These are phyloP conservation scores for Circaetus gallicus DNA, from an alignment of 2,113 vertebrate genomes.

Conservation along the genomic window DNA sequence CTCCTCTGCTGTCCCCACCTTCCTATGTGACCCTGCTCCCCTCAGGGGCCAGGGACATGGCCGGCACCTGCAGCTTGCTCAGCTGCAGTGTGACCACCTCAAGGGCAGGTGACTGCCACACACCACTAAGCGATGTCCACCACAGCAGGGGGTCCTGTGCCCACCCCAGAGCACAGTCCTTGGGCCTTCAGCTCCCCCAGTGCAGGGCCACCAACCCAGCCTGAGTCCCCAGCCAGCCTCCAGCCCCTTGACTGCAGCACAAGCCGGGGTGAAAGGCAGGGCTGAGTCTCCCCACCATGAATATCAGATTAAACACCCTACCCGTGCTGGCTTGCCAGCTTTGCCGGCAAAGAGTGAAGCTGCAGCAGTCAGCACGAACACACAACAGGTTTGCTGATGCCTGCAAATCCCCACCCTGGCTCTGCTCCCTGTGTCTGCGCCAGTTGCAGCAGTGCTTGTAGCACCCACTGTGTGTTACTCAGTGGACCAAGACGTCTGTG, in stretches of 20 bases:
- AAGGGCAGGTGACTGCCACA: not conserved
- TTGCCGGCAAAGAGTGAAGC: not conserved
- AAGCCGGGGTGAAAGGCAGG: not conserved
- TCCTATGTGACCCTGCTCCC: not conserved
- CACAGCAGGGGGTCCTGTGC: not conserved
- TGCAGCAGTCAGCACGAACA: slow-evolving; percentile 7
- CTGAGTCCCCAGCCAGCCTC: not conserved
- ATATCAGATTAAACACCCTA: not conserved
- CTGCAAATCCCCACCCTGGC: not conserved
- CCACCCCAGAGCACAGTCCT: fast-evolving
- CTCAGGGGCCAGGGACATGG: fast-evolving
- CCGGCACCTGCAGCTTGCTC: fast-evolving
- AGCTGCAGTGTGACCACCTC: not conserved
- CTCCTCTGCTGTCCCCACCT: not conserved
- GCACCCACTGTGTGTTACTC: not conserved
- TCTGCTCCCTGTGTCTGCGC: not conserved
- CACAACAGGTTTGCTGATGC: slow-evolving; percentile 30
- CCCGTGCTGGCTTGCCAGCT: not conserved
- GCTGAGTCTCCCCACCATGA: not conserved
- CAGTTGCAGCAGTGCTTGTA: not conserved
- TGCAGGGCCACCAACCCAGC: not conserved
- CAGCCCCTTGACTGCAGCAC: not conserved
- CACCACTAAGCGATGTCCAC: not conserved
- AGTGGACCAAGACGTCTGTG: not conserved
- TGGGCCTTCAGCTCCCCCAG: not conserved